Evolutionary conservation across 2,797 vertebrate genomes (phyloP), one percentile per base, ranked within the genome.

Genomic region (Agapornis canus): DNA sequence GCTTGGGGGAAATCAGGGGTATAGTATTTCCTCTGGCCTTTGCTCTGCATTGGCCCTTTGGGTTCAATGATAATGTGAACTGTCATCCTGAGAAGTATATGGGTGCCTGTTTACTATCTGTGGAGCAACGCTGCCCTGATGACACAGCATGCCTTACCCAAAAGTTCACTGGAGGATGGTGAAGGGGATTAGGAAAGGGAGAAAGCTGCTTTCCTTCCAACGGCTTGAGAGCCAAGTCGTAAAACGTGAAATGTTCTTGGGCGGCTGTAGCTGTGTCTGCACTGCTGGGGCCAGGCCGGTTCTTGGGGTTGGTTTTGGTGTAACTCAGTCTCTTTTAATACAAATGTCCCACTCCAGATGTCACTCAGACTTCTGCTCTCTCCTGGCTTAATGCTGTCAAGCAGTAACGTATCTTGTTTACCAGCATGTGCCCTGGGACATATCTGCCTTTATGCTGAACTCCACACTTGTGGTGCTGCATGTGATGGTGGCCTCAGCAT

Each of bases 381-480:
- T 89, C 60, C 21, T 2, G 2, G 47, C 40, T 66, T 56, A 40
- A 13, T 10, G 25, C 31, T 83, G 32, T 59, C 69, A 83, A 85
- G 87, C 35, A 64, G 32, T 0, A 3, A 45, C 0, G 0, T 3
- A 7, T 37, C 26, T 64, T 1, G 26, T 82, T 82, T 59, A 47
- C 18, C 51, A 61, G 21, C 0, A 0, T 0, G 1, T 78, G 21
- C 39, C 54, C 54, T 25, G 51, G 81, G 56, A 39, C 29, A 19
- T 0, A 0, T 26, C 59, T 52, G 64, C 11, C 57, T 61, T 72
- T 31, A 4, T 13, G 43, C 25, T n/a, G 29, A 68, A 5, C 17
- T 19, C 68, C 1, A 5, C 9, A 5, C n/a, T 9, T 0, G 5
- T 0, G 4, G 31, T 7, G 6, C 69, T 75, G 61, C 0, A 0